phyloP scores from a whole-genome alignment of 2,113 vertebrate species.

The Abramis brama region DNA sequence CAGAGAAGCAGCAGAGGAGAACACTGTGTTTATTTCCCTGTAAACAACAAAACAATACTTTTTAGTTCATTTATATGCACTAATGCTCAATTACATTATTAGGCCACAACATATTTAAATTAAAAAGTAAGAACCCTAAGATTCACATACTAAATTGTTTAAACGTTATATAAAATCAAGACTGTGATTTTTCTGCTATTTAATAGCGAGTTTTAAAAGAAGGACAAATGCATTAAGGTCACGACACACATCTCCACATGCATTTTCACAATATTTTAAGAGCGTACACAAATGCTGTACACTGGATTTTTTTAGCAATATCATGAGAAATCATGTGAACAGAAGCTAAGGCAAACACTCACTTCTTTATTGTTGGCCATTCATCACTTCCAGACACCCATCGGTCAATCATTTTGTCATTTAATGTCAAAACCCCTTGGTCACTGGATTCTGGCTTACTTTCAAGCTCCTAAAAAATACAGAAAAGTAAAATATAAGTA shows the following conservation, averaged over 20 bases:
- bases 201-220: not conserved
- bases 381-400: slow-evolving; percentile 56
- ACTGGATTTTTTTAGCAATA: not conserved
- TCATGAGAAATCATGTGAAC: not conserved
- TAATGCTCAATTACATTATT: not conserved
- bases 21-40: slow-evolving; percentile 59
- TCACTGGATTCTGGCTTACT: not conserved
- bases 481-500: not conserved
- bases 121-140: not conserved
- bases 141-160: not conserved
- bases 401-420: slow-evolving; percentile 50
- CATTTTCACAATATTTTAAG: not conserved
- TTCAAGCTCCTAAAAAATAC: slow-evolving; percentile 19
- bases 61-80: not conserved
- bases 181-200: not conserved
- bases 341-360: slow-evolving; percentile 32
- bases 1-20: slow-evolving; percentile 59
- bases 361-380: slow-evolving; percentile 49
- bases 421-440: slow-evolving; percentile 15
- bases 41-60: not conserved
- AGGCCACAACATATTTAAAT: not conserved
- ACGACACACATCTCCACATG: not conserved
- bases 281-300: not conserved
- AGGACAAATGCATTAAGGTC: not conserved
- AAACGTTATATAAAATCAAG: not conserved